phyloP scores from a whole-genome alignment of 1,140 invertebrate species.

The Bradysia coprophila region DNA sequence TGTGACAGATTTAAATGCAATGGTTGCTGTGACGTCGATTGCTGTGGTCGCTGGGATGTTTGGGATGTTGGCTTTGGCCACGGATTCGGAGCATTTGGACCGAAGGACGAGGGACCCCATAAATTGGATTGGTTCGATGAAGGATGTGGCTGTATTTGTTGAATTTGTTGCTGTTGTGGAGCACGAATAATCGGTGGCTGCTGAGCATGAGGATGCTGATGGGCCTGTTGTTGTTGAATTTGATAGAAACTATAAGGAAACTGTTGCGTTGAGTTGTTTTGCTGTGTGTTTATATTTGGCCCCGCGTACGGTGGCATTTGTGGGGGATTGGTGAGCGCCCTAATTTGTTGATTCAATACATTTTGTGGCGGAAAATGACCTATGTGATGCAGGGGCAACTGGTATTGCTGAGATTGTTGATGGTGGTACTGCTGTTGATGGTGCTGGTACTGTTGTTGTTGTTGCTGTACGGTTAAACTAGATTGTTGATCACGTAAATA shows the following conservation, averaged over 20 bases:
- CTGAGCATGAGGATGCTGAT: background rate
- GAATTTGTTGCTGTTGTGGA: slow-evolving; percentile 2
- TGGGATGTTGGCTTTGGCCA: background rate
- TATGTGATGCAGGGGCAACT: slow-evolving; percentile 3
- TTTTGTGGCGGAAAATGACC: slow-evolving; percentile 3
- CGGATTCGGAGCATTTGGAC: background rate
- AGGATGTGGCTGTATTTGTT: slow-evolving; percentile 4
- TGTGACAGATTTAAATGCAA: background rate
- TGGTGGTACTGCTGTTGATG: slow-evolving; percentile 4
- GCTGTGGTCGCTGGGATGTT: slow-evolving; percentile 5
- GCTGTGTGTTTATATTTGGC: background rate
- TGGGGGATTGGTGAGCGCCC: background rate
- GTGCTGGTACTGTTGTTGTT: slow-evolving; percentile 5
- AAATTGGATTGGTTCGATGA: slow-evolving; percentile 1
- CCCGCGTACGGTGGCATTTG: background rate
- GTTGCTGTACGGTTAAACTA: slow-evolving; percentile 1
- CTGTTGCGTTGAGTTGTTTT: slow-evolving; percentile 1
- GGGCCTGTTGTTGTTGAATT: slow-evolving; percentile 7
- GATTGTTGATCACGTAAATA: slow-evolving; percentile 15
- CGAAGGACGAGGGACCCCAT: slow-evolving; percentile 2
- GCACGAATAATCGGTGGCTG: background rate
- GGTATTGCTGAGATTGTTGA: too few relatives aligned
- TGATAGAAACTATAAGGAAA: slow-evolving; percentile 7
- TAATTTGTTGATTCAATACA: background rate
- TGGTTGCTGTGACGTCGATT: slow-evolving; percentile 4